Base-by-base conservation (phyloP, 2,113 vertebrate genomes). In the Miniopterus natalensis region DNA sequence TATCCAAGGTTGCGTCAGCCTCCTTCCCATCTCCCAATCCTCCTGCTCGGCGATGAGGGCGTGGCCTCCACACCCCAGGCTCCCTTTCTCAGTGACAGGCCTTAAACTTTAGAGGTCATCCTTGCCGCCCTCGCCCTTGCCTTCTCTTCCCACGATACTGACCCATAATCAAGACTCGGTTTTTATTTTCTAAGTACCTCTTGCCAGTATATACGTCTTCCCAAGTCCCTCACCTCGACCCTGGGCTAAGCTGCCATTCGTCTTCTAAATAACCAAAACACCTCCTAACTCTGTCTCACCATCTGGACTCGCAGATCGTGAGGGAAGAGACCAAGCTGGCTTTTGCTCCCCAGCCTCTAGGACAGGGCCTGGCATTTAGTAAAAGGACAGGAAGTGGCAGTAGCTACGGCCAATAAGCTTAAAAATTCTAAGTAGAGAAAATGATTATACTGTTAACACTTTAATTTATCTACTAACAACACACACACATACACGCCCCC, bases 121-220 rank as follows among this genome's bases (percentile, higher is more conserved):
- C n/a, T 86, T 49, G n/a, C 47, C 2, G 36, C 1, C 0, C 9
- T 27, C 29, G 77, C 6, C 3, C 18, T 21, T 73, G 18, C 20
- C 57, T 66, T 3, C 3, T 8, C 13, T 70, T 14, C 10, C 15
- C 17, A 15, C 6, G 40, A 0, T 9, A 29, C 1, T 21, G 7
- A 87, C 51, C 15, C 27, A 23, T 53, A 49, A 66, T 27, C 51
- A 75, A 79, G 49, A 47, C 20, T n/a, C 45, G n/a, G 2, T 6
- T 29, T 88, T 55, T 79, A 11, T 29, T 27, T 78, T 74, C 49
- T 80, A 80, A 61, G 65, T 27, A 71, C 17, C 14, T 57, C 15
- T 71, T 73, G 13, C 1, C n/a, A 5, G 13, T n/a, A 51, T 61
- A 2, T 1, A 0, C 29, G 51, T 78, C 49, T 81, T 78, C 36